Percentiles rank a stretch among this genome's conserved stretches.
phyloP scores from a whole-genome alignment of 2,888 invertebrate species.

The Cactoblastis cactorum region DNA sequence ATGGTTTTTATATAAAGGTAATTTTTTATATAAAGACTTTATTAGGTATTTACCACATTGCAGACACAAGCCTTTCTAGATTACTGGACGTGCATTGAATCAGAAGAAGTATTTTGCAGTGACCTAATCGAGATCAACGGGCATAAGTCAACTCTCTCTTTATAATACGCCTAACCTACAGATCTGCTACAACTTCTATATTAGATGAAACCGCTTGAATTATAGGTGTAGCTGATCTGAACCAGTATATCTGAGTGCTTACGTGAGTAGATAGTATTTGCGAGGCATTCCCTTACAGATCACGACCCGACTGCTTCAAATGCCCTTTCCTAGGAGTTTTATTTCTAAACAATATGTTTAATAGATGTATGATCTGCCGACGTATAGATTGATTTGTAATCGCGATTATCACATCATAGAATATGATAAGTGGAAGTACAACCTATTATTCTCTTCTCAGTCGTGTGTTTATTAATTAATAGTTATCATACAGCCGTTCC shows the following conservation, averaged over 20 bases:
- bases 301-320: neutral
- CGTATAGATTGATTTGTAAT: neutral
- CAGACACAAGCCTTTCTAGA: too few relatives aligned
- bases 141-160: slow-evolving; percentile 9
- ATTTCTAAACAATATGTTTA: neutral
- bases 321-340: neutral
- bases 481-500: slow-evolving; percentile 1
- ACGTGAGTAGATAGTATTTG: neutral
- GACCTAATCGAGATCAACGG: slow-evolving; percentile 7
- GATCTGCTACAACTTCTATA: slow-evolving; percentile 1
- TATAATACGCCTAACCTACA: slow-evolving; percentile 9
- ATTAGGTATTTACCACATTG: too few relatives aligned
- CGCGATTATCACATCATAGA: neutral
- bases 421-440: neutral
- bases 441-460: neutral
- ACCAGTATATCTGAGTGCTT: neutral
- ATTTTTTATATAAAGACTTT: too few relatives aligned
- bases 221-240: slow-evolving; percentile 3
- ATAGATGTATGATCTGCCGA: neutral
- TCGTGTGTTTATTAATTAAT: neutral
- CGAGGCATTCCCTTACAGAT: slow-evolving; percentile 4
- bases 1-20: too few relatives aligned
- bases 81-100: neutral
- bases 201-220: slow-evolving; percentile 4
- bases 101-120: neutral